Evolutionary conservation across 2,797 vertebrate species (phyloP).

Genomic region (Xenopus petersii): DNA sequence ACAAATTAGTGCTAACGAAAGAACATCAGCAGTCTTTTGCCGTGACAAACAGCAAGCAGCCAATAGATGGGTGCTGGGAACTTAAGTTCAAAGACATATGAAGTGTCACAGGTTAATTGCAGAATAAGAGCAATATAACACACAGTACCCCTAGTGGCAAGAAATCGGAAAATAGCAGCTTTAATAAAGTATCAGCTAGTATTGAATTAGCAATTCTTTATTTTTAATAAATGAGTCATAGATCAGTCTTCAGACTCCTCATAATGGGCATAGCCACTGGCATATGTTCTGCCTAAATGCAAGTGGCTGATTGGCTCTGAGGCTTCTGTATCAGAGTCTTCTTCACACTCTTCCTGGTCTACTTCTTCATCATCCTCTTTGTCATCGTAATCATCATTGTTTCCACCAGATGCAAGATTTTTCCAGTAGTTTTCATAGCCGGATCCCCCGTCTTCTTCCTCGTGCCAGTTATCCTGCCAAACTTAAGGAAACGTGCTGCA

Average conservation of each 20-base stretch:
- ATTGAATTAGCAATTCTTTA: too few relatives aligned
- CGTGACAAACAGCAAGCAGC: too few relatives aligned
- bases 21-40: too few relatives aligned
- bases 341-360: slow-evolving; percentile 74
- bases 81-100: too few relatives aligned
- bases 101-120: too few relatives aligned
- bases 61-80: too few relatives aligned
- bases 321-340: slow-evolving; percentile 70
- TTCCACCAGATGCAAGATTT: slow-evolving; percentile 71
- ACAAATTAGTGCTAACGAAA: too few relatives aligned
- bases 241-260: slow-evolving; percentile 67
- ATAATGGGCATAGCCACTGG: slow-evolving; percentile 76
- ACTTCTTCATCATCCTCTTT: slow-evolving; percentile 71
- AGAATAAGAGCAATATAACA: too few relatives aligned
- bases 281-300: slow-evolving; percentile 78
- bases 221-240: background rate
- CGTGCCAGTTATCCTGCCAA: slow-evolving; percentile 83
- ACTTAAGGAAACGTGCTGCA: slow-evolving; percentile 88
- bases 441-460: slow-evolving; percentile 75
- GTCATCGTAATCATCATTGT: slow-evolving; percentile 61
- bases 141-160: too few relatives aligned
- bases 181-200: too few relatives aligned
- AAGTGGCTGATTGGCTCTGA: slow-evolving; percentile 72
- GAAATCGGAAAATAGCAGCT: too few relatives aligned
- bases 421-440: slow-evolving; percentile 92